phyloP scores from a whole-genome alignment of 2,797 vertebrate species.

The Pteronotus mesoamericanus region DNA sequence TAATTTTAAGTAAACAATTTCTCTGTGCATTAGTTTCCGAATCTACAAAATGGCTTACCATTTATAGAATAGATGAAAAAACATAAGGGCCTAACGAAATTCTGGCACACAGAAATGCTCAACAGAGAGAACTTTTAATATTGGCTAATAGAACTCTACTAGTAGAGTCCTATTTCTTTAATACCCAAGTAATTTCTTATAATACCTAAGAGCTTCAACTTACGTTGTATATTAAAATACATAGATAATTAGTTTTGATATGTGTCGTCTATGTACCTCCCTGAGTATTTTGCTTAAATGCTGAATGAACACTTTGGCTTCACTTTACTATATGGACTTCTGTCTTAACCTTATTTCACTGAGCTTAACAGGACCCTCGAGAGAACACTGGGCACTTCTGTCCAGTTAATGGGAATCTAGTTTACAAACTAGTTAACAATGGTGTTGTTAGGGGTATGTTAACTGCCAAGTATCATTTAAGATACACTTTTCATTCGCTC shows the following conservation, averaged over 20 bases:
- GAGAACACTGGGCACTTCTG: background rate
- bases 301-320: background rate
- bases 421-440: slow-evolving; percentile 35
- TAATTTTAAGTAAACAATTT: background rate
- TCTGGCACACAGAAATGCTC: background rate
- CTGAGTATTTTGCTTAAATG: background rate
- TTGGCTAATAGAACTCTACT: background rate
- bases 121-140: background rate
- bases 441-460: slow-evolving; percentile 5
- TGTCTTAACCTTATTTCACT: background rate
- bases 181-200: background rate
- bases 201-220: background rate
- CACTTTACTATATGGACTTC: background rate
- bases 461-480: slow-evolving; percentile 54
- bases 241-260: background rate
- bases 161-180: too few relatives aligned
- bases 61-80: background rate
- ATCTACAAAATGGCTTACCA: background rate
- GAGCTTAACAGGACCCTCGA: background rate
- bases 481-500: slow-evolving; percentile 58
- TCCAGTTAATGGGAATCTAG: slow-evolving; percentile 26
- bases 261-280: too few relatives aligned
- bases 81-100: background rate
- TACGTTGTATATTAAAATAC: background rate
- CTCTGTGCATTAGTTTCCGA: background rate